phyloP scores from a whole-genome alignment of 2,888 invertebrate species.

The Drosophila algonquin region DNA sequence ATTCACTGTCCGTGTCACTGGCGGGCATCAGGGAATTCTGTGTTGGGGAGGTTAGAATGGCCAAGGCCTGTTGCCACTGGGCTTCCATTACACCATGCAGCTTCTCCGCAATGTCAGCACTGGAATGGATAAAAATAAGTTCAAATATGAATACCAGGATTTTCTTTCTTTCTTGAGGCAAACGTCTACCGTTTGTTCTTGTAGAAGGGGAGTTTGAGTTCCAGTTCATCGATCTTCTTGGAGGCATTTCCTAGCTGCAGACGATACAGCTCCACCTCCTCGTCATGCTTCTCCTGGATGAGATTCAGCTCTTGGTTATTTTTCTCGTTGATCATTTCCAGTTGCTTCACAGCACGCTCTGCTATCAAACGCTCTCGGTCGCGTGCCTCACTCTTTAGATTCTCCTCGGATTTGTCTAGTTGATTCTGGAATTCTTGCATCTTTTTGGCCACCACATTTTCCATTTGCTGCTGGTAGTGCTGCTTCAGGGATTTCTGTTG shows the following conservation, averaged over 20 bases:
- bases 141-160: background rate
- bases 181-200: slow-evolving; percentile 80
- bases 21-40: slow-evolving; percentile 50
- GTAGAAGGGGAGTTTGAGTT: slow-evolving; percentile 85
- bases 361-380: slow-evolving; percentile 88
- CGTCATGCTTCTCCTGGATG: slow-evolving; percentile 90
- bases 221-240: slow-evolving; percentile 88
- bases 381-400: slow-evolving; percentile 87
- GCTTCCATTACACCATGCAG: slow-evolving; percentile 91
- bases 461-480: slow-evolving; percentile 92
- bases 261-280: slow-evolving; percentile 90
- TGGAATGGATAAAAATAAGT: slow-evolving; percentile 72
- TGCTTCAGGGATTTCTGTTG: slow-evolving; percentile 88
- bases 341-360: slow-evolving; percentile 89
- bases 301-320: slow-evolving; percentile 90
- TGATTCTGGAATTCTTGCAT: slow-evolving; percentile 91
- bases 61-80: slow-evolving; percentile 91
- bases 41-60: slow-evolving; percentile 86
- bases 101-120: slow-evolving; percentile 89
- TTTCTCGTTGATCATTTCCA: slow-evolving; percentile 89
- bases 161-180: background rate
- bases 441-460: slow-evolving; percentile 90
- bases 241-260: slow-evolving; percentile 89
- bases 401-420: slow-evolving; percentile 88
- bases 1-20: slow-evolving; percentile 60